Percentiles rank a stretch among this genome's conserved stretches.
Evolutionary conservation across 1,140 invertebrate genomes (phyloP).

Genomic region (Pseudomyrmex dendroicus): DNA sequence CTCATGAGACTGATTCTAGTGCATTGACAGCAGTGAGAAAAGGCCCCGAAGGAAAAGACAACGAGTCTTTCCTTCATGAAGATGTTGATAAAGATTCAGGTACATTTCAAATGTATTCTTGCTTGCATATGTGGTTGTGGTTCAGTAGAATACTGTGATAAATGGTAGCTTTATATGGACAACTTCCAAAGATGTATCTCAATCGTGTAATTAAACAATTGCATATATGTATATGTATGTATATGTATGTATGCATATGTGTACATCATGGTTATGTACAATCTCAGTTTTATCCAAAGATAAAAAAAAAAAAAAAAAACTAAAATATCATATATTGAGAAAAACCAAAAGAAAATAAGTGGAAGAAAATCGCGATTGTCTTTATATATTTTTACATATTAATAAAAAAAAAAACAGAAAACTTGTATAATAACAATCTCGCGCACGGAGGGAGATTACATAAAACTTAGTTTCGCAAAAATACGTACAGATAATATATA

Average conservation of each 20-base stretch:
- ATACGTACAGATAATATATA: slow-evolving; percentile 17
- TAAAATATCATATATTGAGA: background rate
- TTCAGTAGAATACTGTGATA: slow-evolving; percentile 80
- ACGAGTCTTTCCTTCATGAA: slow-evolving; percentile 88
- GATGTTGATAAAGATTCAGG: slow-evolving; percentile 87
- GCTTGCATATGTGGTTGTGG: slow-evolving; percentile 81
- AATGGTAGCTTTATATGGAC: slow-evolving; percentile 75
- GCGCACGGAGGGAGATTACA: too few relatives aligned
- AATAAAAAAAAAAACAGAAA: slow-evolving; percentile 2
- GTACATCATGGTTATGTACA: slow-evolving; percentile 11
- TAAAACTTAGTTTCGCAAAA: too few relatives aligned
- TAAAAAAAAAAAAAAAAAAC: background rate
- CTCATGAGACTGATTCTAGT: slow-evolving; percentile 86
- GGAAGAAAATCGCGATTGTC: background rate
- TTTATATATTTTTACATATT: slow-evolving; percentile 17
- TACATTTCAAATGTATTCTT: slow-evolving; percentile 80
- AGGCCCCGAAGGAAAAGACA: slow-evolving; percentile 92
- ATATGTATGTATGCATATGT: slow-evolving; percentile 26
- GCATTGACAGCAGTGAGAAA: slow-evolving; percentile 86
- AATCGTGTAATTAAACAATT: slow-evolving; percentile 39
- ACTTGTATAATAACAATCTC: background rate
- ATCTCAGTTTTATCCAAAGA: background rate
- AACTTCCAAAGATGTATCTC: slow-evolving; percentile 56
- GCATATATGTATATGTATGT: slow-evolving; percentile 29
- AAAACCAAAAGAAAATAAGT: background rate